Evolutionary conservation across 2,888 invertebrate species (phyloP), one percentile per base, ranked within the genome.

Genomic region (Apotomis betuletana): DNA sequence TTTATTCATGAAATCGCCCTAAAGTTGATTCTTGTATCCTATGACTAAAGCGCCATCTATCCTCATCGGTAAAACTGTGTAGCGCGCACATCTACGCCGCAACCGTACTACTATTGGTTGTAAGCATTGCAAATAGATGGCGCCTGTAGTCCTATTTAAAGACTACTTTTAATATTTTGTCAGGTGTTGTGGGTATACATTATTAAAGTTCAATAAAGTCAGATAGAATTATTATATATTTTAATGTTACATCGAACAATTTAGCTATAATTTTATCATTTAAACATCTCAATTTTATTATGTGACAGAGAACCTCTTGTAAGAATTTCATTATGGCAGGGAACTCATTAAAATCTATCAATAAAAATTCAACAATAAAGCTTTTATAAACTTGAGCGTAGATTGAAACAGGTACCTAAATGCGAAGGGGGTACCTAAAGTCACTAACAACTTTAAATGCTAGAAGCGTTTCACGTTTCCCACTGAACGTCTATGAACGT

Each of bases 381-480:
- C 93, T 85, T 90, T 90, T 86, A 87, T 86, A 89, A 91, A 90
- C 83, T 92, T 92, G 92, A 92, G 92, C 93, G 90, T 90, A 90
- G 88, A 90, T 85, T 87, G 81, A 83, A 90, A 89, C 85, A 84
- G 88, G 90, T 90, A 90, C 90, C 89, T 90, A 89, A 82, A 87
- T 85, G 90, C 89, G 83, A 84, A 85, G 77, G 81, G 85, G 88
- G 87, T 87, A 90, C 90, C 90, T 87, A 89, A 84, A 83, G 83
- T 87, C 88, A 88, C 90, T 91, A 91, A 90, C 87, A 87, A 88
- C 83, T 83, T 88, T 87, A 87, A 86, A 85, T 83, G 81, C 92
- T 93, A 93, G 84, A 92, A 93, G 93, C 92, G 93, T 91, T 92
- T 92, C 85, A 88, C 87, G 88, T 92, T 92, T 91, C 91, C 93